These are phyloP conservation scores for Phoenicopterus ruber DNA, from an alignment of 2,113 vertebrate species.

Conservation along the genomic window DNA sequence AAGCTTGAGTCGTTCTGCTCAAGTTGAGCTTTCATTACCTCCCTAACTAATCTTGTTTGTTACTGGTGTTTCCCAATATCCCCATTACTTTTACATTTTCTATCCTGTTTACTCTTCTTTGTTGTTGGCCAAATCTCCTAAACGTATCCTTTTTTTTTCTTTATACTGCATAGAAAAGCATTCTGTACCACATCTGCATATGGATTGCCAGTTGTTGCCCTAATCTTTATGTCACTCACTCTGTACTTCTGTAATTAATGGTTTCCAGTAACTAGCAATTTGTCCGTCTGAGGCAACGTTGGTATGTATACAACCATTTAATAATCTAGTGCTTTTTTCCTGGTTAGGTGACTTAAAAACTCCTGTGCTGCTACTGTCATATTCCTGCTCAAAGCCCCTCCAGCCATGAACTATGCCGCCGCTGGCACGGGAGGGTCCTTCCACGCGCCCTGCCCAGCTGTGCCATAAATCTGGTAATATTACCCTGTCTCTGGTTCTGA, in stretches of 20 bases:
- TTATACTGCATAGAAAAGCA: background rate
- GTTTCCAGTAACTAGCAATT: slow-evolving; percentile 25
- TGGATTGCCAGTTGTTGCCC: background rate
- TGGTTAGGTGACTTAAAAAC: background rate
- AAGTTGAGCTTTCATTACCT: background rate
- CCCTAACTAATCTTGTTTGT: background rate
- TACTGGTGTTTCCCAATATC: background rate
- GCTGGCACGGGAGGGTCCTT: no score
- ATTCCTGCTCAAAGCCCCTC: background rate
- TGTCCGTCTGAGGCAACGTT: background rate
- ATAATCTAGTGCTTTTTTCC: background rate
- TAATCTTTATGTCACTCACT: background rate
- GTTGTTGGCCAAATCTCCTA: background rate
- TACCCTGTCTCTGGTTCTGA: background rate
- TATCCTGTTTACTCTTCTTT: background rate
- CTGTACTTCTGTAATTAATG: slow-evolving; percentile 9
- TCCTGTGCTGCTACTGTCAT: background rate
- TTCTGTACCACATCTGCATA: background rate
- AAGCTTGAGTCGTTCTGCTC: background rate
- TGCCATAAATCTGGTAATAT: background rate
- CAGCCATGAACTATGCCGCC: no score
- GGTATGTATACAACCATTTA: background rate
- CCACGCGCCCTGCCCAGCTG: background rate
- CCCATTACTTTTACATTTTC: background rate
- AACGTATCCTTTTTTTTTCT: background rate